These are phyloP conservation scores for Holacanthella duospinosa DNA, from an alignment of 2,888 invertebrate species.

Conservation along the genomic window DNA sequence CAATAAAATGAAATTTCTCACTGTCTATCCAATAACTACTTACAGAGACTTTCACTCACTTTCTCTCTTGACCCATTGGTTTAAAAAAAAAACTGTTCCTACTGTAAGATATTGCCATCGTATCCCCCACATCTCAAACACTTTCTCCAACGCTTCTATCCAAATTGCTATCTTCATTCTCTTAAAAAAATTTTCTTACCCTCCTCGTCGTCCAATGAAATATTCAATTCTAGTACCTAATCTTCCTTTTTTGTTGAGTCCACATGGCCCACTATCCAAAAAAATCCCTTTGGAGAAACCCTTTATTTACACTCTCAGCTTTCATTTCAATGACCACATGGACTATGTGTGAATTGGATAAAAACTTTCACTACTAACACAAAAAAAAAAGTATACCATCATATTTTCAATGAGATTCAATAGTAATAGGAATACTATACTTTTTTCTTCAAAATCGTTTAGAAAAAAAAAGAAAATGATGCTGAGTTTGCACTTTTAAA, in stretches of 20 bases:
- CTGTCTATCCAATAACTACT: constrained; percentile 1
- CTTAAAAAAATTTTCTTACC: constrained; percentile 10
- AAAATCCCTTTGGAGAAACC: background rate
- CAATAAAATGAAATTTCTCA: constrained; percentile 4
- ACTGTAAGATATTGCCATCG: constrained; percentile 3
- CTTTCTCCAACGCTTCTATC: constrained; percentile 2
- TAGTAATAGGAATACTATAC: too few relatives aligned
- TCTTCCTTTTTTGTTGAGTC: constrained; percentile 1
- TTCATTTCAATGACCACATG: background rate
- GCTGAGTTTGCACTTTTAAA: too few relatives aligned
- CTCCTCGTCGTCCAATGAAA: background rate
- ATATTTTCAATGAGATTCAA: too few relatives aligned
- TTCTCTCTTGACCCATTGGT: constrained; percentile 1
- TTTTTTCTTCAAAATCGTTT: too few relatives aligned
- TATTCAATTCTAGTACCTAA: constrained; percentile 11
- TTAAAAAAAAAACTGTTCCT: background rate
- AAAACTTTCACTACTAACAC: background rate
- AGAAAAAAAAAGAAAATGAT: too few relatives aligned
- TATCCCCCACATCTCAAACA: background rate
- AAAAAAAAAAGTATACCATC: too few relatives aligned
- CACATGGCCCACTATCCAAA: background rate
- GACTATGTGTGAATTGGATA: background rate
- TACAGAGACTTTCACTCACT: constrained; percentile 1
- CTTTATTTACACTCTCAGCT: constrained; percentile 5
- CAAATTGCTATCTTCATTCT: constrained; percentile 20